Evolutionary conservation across 1,140 invertebrate species (phyloP).

Genomic region (Conus ventricosus): DNA sequence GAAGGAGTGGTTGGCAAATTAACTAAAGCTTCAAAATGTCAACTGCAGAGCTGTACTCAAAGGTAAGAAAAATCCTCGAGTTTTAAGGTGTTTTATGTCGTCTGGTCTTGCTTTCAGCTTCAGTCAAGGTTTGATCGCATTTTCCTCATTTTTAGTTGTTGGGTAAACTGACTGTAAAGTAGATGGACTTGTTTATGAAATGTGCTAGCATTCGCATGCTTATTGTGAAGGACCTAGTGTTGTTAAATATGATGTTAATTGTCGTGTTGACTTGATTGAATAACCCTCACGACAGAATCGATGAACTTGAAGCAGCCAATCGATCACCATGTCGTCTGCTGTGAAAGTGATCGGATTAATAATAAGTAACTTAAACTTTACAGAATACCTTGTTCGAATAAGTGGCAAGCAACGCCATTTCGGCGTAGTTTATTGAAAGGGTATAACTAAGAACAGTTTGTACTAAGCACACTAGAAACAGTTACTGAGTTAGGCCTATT

Average conservation of each 20-base stretch:
- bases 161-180: not conserved
- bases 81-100: not conserved
- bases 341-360: conserved; percentile 2
- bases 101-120: not conserved
- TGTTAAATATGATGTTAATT: not conserved
- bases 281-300: not conserved
- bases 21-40: conserved; percentile 16
- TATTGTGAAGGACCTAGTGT: not conserved
- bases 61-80: conserved; percentile 7
- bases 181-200: not conserved
- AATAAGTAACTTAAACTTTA: too few species aligned
- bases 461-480: too few species aligned
- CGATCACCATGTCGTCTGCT: not conserved
- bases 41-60: conserved; percentile 32
- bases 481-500: too few species aligned
- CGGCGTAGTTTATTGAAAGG: too few species aligned
- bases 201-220: not conserved
- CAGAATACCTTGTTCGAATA: too few species aligned
- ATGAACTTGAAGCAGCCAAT: not conserved
- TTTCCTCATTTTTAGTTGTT: not conserved
- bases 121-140: not conserved
- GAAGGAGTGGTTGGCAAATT: not conserved
- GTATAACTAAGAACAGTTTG: too few species aligned
- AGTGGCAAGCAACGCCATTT: too few species aligned
- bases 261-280: not conserved